Evolutionary conservation across 2,888 invertebrate species (phyloP), one percentile per base, ranked within the genome.

Genomic region (Drosophila paranaensis): DNA sequence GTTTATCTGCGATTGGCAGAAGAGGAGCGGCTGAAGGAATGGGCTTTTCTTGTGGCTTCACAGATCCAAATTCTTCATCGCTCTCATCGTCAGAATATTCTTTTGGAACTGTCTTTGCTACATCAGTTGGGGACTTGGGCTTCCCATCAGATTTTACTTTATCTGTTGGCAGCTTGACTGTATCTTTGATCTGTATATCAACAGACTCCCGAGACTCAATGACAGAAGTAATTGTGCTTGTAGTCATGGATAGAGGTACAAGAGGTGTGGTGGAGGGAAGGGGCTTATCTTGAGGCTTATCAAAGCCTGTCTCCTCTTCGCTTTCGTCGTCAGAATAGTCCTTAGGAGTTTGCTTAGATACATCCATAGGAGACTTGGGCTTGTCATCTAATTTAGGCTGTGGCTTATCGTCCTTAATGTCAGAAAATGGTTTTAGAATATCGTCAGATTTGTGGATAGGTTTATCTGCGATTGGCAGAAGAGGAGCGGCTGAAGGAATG

Each of bases 301-400:
- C 45, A 53, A 53, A 61, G 1, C 45, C 42, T 42, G 37, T n/a
- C 30, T 54, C 40, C 8, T 53, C 46, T 13, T 51, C 61, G 45
- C 63, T 63, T 54, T 69, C 64, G n/a, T 57, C 64, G 48, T 51
- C 66, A 37, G 60, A 50, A 35, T 50, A 50, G 10, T 35, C 50
- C 33, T 50, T 33, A 6, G 16, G 30, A 14, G 27, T 14, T 14
- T 14, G 13, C n/a, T 46, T 46, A 46, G 46, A 46, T 46, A 25
- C 25, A n/a, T 46, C 27, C 6, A 46, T 4, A 11, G 46, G 46
- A 27, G 10, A 11, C 46, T 46, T 46, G 27, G 46, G 46, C 6
- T 46, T 46, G 0, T 46, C 46, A 46, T 46, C 30, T 30, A 46
- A 30, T 3, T 27, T 27, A 14, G n/a, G 8, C 6, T 46, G 25